phyloP scores from a whole-genome alignment of 1,140 invertebrate genomes.

The Macrobrachium rosenbergii region DNA sequence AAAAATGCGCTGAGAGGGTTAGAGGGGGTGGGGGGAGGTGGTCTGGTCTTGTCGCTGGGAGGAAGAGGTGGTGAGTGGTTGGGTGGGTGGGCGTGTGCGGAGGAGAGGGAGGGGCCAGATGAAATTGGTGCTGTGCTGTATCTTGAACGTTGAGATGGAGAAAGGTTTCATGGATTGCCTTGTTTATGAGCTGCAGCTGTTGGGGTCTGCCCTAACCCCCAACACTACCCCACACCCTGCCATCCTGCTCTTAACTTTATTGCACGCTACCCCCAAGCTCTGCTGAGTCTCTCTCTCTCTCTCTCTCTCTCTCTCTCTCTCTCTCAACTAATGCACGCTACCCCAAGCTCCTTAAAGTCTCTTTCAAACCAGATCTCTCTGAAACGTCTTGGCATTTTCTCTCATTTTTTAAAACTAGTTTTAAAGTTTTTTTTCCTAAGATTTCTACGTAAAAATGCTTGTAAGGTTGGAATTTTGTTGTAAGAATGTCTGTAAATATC shows the following conservation, averaged over 20 bases:
- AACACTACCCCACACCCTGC: neutral
- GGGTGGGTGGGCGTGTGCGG: neutral
- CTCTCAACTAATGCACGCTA: neutral
- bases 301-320: slow-evolving; percentile 9
- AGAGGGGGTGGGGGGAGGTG: neutral
- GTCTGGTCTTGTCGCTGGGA: neutral
- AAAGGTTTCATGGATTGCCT: no score
- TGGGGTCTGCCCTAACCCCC: neutral
- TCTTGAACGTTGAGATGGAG: no score
- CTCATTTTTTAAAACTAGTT: no score
- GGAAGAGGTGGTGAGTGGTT: neutral
- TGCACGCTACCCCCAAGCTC: neutral
- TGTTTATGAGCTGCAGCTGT: neutral
- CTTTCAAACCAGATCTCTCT: neutral
- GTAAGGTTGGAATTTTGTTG: no score
- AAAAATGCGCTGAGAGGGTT: neutral
- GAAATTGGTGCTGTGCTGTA: neutral
- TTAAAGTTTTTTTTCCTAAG: no score
- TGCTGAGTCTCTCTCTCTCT: neutral
- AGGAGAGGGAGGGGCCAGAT: neutral
- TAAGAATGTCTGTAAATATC: no score
- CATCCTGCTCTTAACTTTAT: neutral
- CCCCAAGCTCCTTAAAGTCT: no score
- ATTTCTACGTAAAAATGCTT: no score
- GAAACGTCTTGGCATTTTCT: neutral